These are phyloP conservation scores for Mythimna vitellina DNA, from an alignment of 2,888 invertebrate genomes.

Conservation along the genomic window DNA sequence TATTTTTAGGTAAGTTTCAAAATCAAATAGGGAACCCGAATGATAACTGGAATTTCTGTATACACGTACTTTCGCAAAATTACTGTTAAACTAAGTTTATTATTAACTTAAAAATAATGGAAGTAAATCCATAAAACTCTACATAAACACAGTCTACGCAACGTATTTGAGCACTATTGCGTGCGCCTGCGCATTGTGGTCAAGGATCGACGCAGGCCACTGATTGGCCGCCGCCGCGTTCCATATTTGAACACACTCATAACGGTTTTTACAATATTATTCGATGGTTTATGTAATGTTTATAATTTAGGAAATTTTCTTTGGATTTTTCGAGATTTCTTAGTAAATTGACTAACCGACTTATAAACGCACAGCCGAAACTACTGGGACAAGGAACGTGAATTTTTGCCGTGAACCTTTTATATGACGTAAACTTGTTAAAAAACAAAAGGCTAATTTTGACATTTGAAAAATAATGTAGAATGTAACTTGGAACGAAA, in stretches of 20 bases:
- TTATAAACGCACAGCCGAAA: no score
- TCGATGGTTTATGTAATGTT: constrained; percentile 58
- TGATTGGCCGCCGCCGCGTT: constrained; percentile 62
- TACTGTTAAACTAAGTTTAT: neutral
- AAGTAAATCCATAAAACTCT: constrained; percentile 24
- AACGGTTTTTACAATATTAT: constrained; percentile 64
- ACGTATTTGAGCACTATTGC: constrained; percentile 60
- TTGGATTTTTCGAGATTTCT: no score
- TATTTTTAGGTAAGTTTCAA: no score
- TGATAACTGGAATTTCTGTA: no score
- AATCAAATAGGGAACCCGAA: no score
- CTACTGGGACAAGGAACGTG: no score
- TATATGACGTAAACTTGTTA: no score
- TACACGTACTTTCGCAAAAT: neutral
- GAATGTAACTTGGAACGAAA: no score
- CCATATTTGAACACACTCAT: constrained; percentile 63
- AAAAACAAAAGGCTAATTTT: no score
- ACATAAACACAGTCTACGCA: constrained; percentile 49
- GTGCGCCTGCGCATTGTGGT: constrained; percentile 63
- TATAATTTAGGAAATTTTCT: constrained; percentile 1
- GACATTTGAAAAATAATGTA: no score
- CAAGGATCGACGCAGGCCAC: constrained; percentile 59
- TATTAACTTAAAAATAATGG: constrained; percentile 12
- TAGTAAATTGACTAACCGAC: no score
- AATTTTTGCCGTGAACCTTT: no score